Conservation (phyloP, 2,113 vertebrate species). For the Hippoglossus stenolepis region DNA sequence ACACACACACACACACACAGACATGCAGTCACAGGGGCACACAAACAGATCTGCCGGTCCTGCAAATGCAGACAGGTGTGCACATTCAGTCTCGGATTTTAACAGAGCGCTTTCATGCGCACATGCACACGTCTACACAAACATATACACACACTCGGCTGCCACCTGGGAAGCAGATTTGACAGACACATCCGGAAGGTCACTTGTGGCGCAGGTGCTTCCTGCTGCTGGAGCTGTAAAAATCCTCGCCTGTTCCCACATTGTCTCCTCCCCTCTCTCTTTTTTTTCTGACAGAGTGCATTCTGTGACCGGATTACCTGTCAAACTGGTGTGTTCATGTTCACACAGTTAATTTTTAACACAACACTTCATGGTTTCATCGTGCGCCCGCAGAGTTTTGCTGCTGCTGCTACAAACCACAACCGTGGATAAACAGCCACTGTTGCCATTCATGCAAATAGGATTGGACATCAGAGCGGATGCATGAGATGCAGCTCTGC, state of each 20-base stretch:
- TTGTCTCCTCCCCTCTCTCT: slow-evolving; percentile 17
- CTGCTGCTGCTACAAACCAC: background rate
- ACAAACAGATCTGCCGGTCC: slow-evolving; percentile 46
- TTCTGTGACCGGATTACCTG: slow-evolving; percentile 46
- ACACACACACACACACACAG: background rate
- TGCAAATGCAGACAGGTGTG: slow-evolving; percentile 65
- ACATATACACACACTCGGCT: slow-evolving; percentile 5
- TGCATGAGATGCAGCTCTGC: slow-evolving; percentile 31
- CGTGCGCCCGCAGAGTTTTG: background rate
- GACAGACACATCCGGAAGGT: slow-evolving; percentile 64
- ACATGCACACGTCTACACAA: slow-evolving; percentile 26
- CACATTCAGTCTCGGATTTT: slow-evolving; percentile 41
- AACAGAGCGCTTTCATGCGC: slow-evolving; percentile 45
- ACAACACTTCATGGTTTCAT: slow-evolving; percentile 7
- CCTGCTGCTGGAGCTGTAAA: slow-evolving; percentile 60
- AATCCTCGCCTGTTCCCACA: slow-evolving; percentile 20
- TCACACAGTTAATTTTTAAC: slow-evolving; percentile 38
- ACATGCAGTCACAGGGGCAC: slow-evolving; percentile 8
- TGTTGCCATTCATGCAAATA: slow-evolving; percentile 15
- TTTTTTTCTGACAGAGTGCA: slow-evolving; percentile 30
- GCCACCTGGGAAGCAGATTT: slow-evolving; percentile 57
- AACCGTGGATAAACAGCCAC: background rate
- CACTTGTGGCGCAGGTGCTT: slow-evolving; percentile 57
- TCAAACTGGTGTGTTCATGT: slow-evolving; percentile 27
- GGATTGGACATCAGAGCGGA: slow-evolving; percentile 27